A percentile compares a stretch with the other conserved stretches of the same genome.
These are phyloP conservation scores for Onthophagus taurus DNA, from an alignment of 1,140 invertebrate genomes.

Conservation along the genomic window DNA sequence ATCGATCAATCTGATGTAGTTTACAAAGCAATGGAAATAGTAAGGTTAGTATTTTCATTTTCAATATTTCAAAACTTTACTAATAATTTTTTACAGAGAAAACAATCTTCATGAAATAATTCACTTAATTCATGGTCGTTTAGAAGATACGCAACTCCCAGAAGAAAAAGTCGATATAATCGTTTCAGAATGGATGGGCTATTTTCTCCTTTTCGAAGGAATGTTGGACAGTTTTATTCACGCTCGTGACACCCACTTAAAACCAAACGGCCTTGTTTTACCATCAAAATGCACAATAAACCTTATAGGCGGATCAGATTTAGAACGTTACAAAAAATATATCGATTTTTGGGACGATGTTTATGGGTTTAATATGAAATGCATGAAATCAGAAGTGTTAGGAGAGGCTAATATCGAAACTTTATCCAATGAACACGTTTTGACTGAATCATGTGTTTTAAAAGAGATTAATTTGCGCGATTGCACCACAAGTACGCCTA, in stretches of 20 bases:
- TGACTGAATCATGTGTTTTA: conserved; percentile 61
- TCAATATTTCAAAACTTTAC: conserved; percentile 25
- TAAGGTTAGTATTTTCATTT: conserved; percentile 38
- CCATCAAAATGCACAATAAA: conserved; percentile 87
- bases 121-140: conserved; percentile 62
- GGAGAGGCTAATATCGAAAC: conserved; percentile 83
- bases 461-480: conserved; percentile 71
- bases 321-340: conserved; percentile 61
- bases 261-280: conserved; percentile 60
- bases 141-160: conserved; percentile 82
- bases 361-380: conserved; percentile 95
- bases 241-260: conserved; percentile 84
- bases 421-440: conserved; percentile 63
- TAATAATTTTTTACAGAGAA: conserved; percentile 39
- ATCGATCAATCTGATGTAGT: conserved; percentile 86
- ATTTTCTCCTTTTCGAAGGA: conserved; percentile 95
- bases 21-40: conserved; percentile 71
- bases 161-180: conserved; percentile 87
- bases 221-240: conserved; percentile 92
- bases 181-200: conserved; percentile 99
- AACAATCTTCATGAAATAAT: conserved; percentile 55
- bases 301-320: conserved; percentile 80
- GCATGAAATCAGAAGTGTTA: conserved; percentile 81
- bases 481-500: conserved; percentile 69
- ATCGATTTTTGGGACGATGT: conserved; percentile 92